Conservation (phyloP, 2,113 vertebrate species). For the Vimba vimba region DNA sequence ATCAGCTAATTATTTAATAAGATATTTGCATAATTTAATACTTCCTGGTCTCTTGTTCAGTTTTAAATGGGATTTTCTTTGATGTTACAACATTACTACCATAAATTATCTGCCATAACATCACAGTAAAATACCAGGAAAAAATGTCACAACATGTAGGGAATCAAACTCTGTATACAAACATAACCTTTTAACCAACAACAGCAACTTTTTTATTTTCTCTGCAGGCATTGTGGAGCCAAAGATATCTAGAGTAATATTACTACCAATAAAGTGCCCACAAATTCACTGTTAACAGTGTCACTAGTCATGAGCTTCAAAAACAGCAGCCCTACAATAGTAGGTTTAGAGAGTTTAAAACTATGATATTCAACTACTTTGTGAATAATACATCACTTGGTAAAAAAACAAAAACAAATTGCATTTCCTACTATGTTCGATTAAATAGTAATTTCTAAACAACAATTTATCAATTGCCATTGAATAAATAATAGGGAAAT, state of each 20-base stretch:
- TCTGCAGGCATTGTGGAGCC: not conserved
- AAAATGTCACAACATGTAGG: slow-evolving; percentile 9
- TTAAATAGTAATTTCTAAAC: slow-evolving; percentile 7
- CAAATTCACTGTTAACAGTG: slow-evolving; percentile 6
- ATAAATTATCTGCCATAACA: not conserved
- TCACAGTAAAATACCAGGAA: slow-evolving; percentile 20
- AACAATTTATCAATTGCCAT: slow-evolving; percentile 2
- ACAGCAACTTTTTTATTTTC: not conserved
- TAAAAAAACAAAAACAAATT: not conserved
- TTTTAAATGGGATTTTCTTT: slow-evolving; percentile 15
- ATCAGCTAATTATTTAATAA: not conserved
- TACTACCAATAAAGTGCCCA: slow-evolving; percentile 38
- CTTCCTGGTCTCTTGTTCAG: slow-evolving; percentile 7
- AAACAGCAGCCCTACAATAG: slow-evolving; percentile 19
- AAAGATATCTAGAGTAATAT: slow-evolving; percentile 2
- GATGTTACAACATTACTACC: not conserved
- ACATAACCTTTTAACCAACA: slow-evolving; percentile 16
- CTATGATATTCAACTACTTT: slow-evolving; percentile 15
- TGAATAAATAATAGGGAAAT: slow-evolving; percentile 11
- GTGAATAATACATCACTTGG: slow-evolving; percentile 13
- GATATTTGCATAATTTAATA: slow-evolving; percentile 34
- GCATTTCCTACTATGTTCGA: not conserved
- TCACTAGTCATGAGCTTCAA: slow-evolving; percentile 22
- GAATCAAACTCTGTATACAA: slow-evolving; percentile 33
- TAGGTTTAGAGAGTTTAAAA: slow-evolving; percentile 9